Evolutionary conservation across 2,888 invertebrate genomes (phyloP), one percentile per base, ranked within the genome.

Genomic region (Camptogramma bilineatum): DNA sequence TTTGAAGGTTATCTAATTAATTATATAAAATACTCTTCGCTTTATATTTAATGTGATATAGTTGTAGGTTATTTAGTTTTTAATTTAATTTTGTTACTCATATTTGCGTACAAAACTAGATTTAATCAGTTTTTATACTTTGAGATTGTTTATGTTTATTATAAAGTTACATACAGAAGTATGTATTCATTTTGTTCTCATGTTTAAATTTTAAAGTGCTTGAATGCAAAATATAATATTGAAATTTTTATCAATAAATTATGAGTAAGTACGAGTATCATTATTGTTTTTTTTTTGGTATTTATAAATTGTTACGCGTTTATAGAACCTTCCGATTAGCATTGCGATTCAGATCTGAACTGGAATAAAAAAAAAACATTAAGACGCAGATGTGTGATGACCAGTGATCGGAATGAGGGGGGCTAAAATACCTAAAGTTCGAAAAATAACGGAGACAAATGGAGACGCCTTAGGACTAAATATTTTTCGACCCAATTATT

Each of bases 61-160:
- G 5, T n/a, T 51, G n/a, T 46, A 19, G 10, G 5, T 51, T 51
- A 51, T 51, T 52, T 59, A 59, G 52, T 59, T 52, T 47, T n/a
- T 47, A 47, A 34, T 59, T 31, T 9, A 19, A 44, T 52, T 34
- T 47, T 59, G 46, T 52, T 34, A 44, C 51, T 51, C 51, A 51
- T 52, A 44, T 59, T 47, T 59, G 54, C 51, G 50, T 44, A 55
- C 44, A 61, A 61, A 54, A 54, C 54, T 61, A 55, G 53, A 7
- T 28, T 34, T 39, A 42, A 18, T 58, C 18, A 19, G 10, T 55
- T 28, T 24, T 13, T 24, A 53, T 44, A 44, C 7, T 17, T 16
- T 44, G 44, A 17, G 13, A 44, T 44, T 44, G 16, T 44, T 44
- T 13, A 17, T 44, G 42, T 16, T 42, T 8, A 42, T 44, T 44